Evolutionary conservation across 2,797 vertebrate species (phyloP).

Genomic region (Nasua narica): DNA sequence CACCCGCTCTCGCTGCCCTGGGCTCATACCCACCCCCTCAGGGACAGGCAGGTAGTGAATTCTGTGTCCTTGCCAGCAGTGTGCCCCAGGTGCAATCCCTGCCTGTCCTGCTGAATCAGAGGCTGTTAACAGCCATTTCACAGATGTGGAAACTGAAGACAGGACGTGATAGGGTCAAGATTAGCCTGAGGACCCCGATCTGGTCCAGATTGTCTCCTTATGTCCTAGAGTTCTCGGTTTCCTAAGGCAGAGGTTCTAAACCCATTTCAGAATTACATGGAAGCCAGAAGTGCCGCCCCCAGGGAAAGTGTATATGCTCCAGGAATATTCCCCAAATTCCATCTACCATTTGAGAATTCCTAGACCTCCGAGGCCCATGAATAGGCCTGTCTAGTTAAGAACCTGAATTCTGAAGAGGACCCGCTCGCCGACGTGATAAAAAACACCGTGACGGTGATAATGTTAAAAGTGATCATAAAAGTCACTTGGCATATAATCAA

Average conservation of each 20-base stretch:
- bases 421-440: background rate
- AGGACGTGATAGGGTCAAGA: background rate
- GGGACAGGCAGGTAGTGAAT: background rate
- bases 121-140: background rate
- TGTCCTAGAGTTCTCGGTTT: background rate
- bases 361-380: background rate
- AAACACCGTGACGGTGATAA: background rate
- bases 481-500: background rate
- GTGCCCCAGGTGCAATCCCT: background rate
- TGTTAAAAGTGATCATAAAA: background rate
- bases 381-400: background rate
- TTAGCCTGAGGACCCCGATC: background rate
- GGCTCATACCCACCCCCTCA: too few species aligned
- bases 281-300: too few species aligned
- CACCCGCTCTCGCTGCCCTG: background rate
- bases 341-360: background rate
- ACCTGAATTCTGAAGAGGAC: background rate
- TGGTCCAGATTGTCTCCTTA: background rate
- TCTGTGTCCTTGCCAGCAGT: background rate
- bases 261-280: background rate
- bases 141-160: background rate
- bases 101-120: background rate
- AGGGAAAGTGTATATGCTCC: background rate
- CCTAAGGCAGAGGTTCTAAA: background rate
- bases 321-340: background rate